Base-by-base conservation (phyloP, 1,140 invertebrate species). In the Magallana angulata region DNA sequence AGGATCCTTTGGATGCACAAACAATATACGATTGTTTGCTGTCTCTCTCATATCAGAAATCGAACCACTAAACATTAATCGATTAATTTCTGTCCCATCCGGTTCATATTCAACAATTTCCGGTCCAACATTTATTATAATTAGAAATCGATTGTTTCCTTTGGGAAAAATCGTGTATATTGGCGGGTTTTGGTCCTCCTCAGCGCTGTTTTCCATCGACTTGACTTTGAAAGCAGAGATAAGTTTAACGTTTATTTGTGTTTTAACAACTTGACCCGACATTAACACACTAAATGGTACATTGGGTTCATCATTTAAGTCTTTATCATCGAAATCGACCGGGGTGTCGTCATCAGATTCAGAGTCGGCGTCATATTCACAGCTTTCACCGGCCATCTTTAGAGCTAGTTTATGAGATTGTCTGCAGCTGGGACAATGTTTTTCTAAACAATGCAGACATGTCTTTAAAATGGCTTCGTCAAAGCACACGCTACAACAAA, bases 361-460 rank as follows among this genome's bases (percentile, higher is more conserved):
- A 30, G 24, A 57, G 16, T 82, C 81, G 7, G 81, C 12, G 36
- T 56, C 11, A n/a, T 57, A 30, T 57, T 82, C 48, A n/a, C 56
- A 58, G 36, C 81, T 82, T 24, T 82, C 81, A 4, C 48, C 48
- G 1, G 81, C 81, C 18, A 82, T 3, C 48, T 57, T 57, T 2
- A 82, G 18, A 5, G 81, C 81, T 5, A 82, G 12, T n/a, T 9
- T 57, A 16, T 82, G 81, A 8, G 81, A 82, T 58, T 57, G 9
- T 18, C 57, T 57, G 18, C 81, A 82, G 9, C 6, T 14, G 3
- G 48, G 81, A 24, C 81, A 82, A 58, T 57, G 57, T 57, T 82
- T 82, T 58, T 82, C 81, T 16, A 5, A 57, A 16, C 81, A 82
- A 14, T 82, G 81, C n/a, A n/a, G n/a, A 18, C 81, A 82, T 82